Base-by-base conservation (phyloP, 2,888 invertebrate species). In the Laothoe populi region DNA sequence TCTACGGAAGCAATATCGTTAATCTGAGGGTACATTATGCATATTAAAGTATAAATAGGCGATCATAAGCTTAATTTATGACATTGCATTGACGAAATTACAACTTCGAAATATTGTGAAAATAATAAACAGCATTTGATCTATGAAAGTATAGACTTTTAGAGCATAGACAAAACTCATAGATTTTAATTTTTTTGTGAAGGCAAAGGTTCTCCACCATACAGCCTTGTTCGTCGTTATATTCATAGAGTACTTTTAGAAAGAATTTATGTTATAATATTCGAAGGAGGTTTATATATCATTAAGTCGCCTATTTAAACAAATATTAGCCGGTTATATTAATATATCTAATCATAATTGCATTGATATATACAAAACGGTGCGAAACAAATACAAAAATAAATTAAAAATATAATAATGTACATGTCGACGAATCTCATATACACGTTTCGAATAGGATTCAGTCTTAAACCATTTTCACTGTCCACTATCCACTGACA, bases 401-500 rank as follows among this genome's bases (percentile, higher is more conserved):
- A 64, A 60, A 66, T 59, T 66, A 66, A 69, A 75, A 70, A 68
- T 69, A 69, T 72, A 72, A 68, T 70, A 65, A 69, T 65, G 48
- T 68, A 74, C 67, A 73, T 59, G 63, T 61, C 68, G 65, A 71
- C 66, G 63, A 74, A 78, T 78, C 78, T 79, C 75, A 69, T 74
- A 67, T 66, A 74, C 72, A 73, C 62, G 63, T 66, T 72, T 73
- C 66, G 73, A 75, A 71, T 72, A 67, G 65, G 71, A 76, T 68
- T 82, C 83, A 83, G 83, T 83, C 83, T 83, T 81, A 70, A 70
- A 70, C 69, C 68, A 69, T 72, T 69, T 64, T 70, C 65, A 74
- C 71, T 68, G 73, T 70, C 66, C 31, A 19, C 21, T 63, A 49
- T 35, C 31, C 35, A 53, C 31, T 31, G 31, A 53, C 19, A 19